These are phyloP conservation scores for Oscheius sp. DNA, from an alignment of 1,140 invertebrate species.

Conservation along the genomic window DNA sequence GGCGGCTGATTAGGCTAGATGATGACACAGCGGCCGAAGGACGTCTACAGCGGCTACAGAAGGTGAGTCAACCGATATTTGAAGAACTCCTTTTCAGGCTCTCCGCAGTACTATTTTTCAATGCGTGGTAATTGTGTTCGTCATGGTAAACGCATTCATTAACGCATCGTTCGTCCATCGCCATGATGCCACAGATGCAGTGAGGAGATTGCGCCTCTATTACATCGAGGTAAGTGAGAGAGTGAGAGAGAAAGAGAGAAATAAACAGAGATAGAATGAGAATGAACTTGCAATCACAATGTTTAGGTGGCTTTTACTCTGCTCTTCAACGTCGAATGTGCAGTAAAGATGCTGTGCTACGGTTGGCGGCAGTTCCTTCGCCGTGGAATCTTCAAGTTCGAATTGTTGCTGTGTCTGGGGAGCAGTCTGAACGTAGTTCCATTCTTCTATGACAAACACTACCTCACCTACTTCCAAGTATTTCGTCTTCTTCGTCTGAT, in stretches of 20 bases:
- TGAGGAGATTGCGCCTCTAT: constrained; percentile 75
- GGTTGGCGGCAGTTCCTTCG: constrained; percentile 89
- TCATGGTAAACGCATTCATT: constrained; percentile 88
- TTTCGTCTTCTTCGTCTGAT: constrained; percentile 88
- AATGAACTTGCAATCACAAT: not conserved
- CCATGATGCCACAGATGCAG: constrained; percentile 77
- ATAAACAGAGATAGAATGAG: not conserved
- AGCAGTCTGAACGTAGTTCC: constrained; percentile 91
- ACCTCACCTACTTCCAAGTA: constrained; percentile 78
- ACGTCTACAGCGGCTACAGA: constrained; percentile 31
- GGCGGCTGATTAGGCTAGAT: constrained; percentile 51
- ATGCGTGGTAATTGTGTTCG: constrained; percentile 85
- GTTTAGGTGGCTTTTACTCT: constrained; percentile 67
- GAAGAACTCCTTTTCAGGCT: constrained; percentile 64
- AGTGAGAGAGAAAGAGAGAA: constrained; percentile 3
- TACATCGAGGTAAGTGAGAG: constrained; percentile 72
- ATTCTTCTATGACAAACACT: constrained; percentile 78
- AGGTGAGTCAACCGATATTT: constrained; percentile 17
- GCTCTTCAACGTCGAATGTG: constrained; percentile 86
- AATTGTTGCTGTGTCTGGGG: constrained; percentile 86
- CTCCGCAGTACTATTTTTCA: constrained; percentile 79
- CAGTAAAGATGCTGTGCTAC: constrained; percentile 96
- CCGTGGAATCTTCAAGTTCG: constrained; percentile 96
- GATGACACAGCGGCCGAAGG: constrained; percentile 63
- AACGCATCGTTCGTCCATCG: constrained; percentile 93